Evolutionary conservation across 2,113 vertebrate genomes (phyloP).

Genomic region (Neodontobutis hainanensis): DNA sequence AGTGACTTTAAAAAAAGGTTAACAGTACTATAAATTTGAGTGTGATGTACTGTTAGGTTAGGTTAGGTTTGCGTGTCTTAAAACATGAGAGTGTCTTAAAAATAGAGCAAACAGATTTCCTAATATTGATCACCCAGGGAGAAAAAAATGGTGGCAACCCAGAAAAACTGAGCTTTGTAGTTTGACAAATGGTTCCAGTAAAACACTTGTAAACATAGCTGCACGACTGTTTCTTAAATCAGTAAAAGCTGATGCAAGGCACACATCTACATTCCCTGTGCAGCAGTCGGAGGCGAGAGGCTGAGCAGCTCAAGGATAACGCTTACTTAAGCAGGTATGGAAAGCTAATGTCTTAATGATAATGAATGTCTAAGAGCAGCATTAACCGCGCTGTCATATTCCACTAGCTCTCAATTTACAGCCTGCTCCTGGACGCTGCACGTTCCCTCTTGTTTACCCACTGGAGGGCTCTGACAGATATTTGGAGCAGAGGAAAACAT

Average conservation of each 20-base stretch:
- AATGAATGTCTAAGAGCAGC: conserved; percentile 64
- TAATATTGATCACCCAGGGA: too few relatives aligned
- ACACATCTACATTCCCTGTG: conserved; percentile 21
- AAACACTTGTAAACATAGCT: neutral
- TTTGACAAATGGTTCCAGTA: too few relatives aligned
- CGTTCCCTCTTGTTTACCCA: conserved; percentile 51
- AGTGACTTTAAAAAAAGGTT: too few relatives aligned
- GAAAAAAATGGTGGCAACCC: too few relatives aligned
- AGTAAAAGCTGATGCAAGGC: conserved; percentile 52
- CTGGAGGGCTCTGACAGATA: neutral
- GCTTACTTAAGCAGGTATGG: conserved; percentile 61
- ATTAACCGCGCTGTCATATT: conserved; percentile 55
- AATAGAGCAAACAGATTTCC: too few relatives aligned
- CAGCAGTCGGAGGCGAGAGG: conserved; percentile 27
- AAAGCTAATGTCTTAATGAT: conserved; percentile 66
- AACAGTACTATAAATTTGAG: too few relatives aligned
- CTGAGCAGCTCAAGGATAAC: conserved; percentile 53
- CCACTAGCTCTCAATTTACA: conserved; percentile 50
- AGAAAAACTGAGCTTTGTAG: too few relatives aligned
- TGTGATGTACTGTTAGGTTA: too few relatives aligned
- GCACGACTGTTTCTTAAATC: conserved; percentile 47
- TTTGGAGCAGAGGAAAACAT: conserved; percentile 8
- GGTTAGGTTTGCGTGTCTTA: too few relatives aligned
- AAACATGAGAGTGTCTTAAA: too few relatives aligned
- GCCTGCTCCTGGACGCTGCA: conserved; percentile 6